These are phyloP conservation scores for Semicossyphus pulcher DNA, from an alignment of 2,113 vertebrate genomes.

Conservation along the genomic window DNA sequence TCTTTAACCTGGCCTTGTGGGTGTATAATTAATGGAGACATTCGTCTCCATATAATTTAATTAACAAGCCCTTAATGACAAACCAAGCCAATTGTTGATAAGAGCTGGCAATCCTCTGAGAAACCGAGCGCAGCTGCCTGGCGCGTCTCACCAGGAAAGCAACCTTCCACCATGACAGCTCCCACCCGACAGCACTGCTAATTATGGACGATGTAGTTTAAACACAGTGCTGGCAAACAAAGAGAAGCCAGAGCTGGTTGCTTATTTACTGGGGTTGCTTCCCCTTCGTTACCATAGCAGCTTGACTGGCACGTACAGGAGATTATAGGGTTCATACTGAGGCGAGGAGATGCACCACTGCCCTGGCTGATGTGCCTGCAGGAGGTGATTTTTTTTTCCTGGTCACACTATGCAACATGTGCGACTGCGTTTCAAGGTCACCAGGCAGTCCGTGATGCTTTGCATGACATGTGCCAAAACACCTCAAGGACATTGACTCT, in stretches of 20 bases:
- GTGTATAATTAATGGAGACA: conserved; percentile 55
- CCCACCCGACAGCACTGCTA: conserved; percentile 79
- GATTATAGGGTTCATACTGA: conserved; percentile 75
- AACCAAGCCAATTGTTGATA: conserved; percentile 66
- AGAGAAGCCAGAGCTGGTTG: conserved; percentile 84
- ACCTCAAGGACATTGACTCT: conserved; percentile 33
- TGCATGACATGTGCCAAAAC: conserved; percentile 41
- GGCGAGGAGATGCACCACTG: conserved; percentile 21
- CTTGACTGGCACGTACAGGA: conserved; percentile 68
- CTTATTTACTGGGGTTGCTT: conserved; percentile 89
- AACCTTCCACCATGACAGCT: conserved; percentile 73
- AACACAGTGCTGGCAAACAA: conserved; percentile 82
- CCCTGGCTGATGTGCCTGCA: conserved; percentile 5
- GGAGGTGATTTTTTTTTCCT: not conserved
- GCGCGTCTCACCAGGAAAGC: conserved; percentile 56
- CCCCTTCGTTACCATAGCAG: conserved; percentile 84
- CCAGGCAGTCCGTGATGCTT: conserved; percentile 11
- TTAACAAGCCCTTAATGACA: conserved; percentile 55
- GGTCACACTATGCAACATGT: not conserved
- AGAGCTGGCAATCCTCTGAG: conserved; percentile 51
- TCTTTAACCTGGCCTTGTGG: conserved; percentile 55
- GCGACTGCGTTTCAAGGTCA: conserved; percentile 54
- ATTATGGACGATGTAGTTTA: conserved; percentile 84
- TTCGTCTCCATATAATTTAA: conserved; percentile 42
- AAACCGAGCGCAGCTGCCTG: conserved; percentile 70